Conservation (phyloP, 2,113 vertebrate genomes). For the Podarcis muralis region DNA sequence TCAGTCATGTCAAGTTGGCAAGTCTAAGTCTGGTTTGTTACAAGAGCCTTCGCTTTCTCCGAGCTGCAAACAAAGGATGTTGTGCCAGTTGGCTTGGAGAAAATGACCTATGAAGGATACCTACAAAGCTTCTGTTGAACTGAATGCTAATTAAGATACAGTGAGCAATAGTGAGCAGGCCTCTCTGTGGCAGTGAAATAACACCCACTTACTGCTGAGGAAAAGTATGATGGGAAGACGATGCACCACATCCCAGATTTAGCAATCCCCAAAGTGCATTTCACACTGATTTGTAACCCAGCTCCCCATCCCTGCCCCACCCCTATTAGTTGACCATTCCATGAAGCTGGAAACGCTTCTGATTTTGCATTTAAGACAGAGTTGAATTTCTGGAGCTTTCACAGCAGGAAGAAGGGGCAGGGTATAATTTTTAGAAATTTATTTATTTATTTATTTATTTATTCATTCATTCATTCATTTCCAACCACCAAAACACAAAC, state of each 20-base stretch:
- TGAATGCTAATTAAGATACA: not conserved
- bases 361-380: not conserved
- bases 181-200: not conserved
- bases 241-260: not conserved
- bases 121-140: not conserved
- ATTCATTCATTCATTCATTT: too few relatives aligned
- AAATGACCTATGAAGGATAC: not conserved
- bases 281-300: not conserved
- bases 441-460: too few relatives aligned
- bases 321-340: not conserved
- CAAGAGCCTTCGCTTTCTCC: not conserved
- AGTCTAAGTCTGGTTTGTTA: not conserved
- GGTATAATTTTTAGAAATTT: not conserved
- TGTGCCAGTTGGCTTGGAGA: not conserved
- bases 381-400: not conserved
- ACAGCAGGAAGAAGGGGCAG: not conserved
- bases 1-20: not conserved
- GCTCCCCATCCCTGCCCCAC: not conserved
- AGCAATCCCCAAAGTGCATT: not conserved
- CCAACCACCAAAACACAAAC: too few relatives aligned
- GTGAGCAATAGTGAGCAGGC: not conserved
- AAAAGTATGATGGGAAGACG: not conserved
- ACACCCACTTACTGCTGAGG: not conserved
- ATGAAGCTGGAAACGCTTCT: not conserved
- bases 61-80: not conserved